These are phyloP conservation scores for Cordylochernes scorpioides DNA, from an alignment of 2,888 invertebrate genomes.

Conservation along the genomic window DNA sequence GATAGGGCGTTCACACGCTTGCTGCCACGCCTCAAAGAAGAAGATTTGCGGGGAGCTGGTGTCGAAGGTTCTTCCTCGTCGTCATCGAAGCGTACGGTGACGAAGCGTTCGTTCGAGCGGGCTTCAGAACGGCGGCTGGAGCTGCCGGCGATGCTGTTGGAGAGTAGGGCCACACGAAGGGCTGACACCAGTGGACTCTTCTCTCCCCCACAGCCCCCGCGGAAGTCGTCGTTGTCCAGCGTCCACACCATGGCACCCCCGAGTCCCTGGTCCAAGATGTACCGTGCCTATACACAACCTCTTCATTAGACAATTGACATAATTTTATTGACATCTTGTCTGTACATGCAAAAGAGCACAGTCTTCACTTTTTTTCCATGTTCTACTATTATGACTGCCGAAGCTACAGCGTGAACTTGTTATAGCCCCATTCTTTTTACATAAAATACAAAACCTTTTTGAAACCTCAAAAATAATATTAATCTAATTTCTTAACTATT, in stretches of 20 bases:
- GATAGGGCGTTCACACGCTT: constrained; percentile 15
- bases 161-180: constrained; percentile 8
- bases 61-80: constrained; percentile 3
- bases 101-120: constrained; percentile 5
- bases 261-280: constrained; percentile 51
- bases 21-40: constrained; percentile 2
- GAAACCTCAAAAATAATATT: no score
- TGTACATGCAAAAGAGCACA: no score
- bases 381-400: no score
- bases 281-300: constrained; percentile 44
- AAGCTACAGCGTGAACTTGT: no score
- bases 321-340: no score
- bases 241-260: constrained; percentile 85
- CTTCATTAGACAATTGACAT: no score
- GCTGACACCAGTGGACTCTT: constrained; percentile 75
- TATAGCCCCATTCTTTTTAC: no score
- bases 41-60: neutral
- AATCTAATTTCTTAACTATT: no score
- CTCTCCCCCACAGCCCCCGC: constrained; percentile 57
- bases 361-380: no score
- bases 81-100: constrained; percentile 3
- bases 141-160: constrained; percentile 9
- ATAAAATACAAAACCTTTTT: no score
- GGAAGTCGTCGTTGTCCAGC: constrained; percentile 77
- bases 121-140: constrained; percentile 8